Evolutionary conservation across 2,113 vertebrate genomes (phyloP), one percentile per base, ranked within the genome.

Genomic region (Crotalus helleri): DNA sequence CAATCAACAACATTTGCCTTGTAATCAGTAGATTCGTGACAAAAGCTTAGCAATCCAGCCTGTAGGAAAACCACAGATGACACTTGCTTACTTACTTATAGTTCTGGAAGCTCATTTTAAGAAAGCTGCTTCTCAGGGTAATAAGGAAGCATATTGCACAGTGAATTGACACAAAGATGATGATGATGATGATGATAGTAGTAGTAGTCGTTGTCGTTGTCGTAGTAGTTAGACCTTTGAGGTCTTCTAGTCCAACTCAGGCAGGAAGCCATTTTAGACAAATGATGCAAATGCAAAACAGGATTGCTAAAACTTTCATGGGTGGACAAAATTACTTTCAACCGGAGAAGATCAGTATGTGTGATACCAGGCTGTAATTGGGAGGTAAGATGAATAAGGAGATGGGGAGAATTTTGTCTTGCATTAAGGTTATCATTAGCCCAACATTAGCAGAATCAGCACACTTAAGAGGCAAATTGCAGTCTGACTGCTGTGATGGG

Each of bases 281-380:
- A 51, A 51, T 51, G 54, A 89, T 93, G 49, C 2, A 85, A 74
- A 53, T 5, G 13, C 23, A 21, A 85, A 93, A 10, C 53, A 93
- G 58, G 0, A 39, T 33, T 24, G 81, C 69, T 92, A 88, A 87
- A 11, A 88, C 24, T 86, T 69, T 85, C 55, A 39, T 81, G 21
- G 90, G 92, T 61, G 51, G 87, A 58, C 94, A 94, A 69, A 23
- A 49, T 1, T 86, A 57, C 87, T 94, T 86, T 87, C 49, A 95
- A 93, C 90, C 26, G 19, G 26, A 86, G 74, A 57, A 29, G 87
- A 89, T 44, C 4, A 5, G 29, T 93, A 33, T 57, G 94, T 46
- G 13, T 0, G 0, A 46, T 85, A 58, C 5, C 23, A 24, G 7
- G 88, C 64, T 93, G 10, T 46, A 0, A 10, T 21, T 92, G 53